A percentile compares a stretch with the other conserved stretches of the same genome.
Conservation (phyloP, 2,888 invertebrate genomes). For the Noctua janthe region DNA sequence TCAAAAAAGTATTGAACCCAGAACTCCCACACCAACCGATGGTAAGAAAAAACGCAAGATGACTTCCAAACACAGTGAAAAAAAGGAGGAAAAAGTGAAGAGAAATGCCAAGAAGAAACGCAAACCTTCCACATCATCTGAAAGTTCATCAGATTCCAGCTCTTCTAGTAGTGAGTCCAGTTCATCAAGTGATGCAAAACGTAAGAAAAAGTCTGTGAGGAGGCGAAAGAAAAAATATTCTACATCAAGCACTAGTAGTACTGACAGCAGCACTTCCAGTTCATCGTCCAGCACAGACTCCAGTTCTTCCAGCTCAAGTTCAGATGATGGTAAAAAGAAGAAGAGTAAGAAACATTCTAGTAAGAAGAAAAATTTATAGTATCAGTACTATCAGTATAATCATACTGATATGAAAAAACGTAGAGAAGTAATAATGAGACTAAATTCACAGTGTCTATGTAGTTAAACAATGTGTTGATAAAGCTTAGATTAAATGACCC, state of each 20-base stretch:
- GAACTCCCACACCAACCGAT: slow-evolving; percentile 68
- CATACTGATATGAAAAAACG: slow-evolving; percentile 37
- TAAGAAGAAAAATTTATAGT: slow-evolving; percentile 74
- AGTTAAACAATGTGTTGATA: slow-evolving; percentile 23
- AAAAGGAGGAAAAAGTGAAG: slow-evolving; percentile 60
- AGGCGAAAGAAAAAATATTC: slow-evolving; percentile 79
- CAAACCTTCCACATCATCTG: slow-evolving; percentile 83
- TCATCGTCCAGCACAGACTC: slow-evolving; percentile 80
- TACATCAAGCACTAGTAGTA: slow-evolving; percentile 82
- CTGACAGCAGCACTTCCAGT: slow-evolving; percentile 70
- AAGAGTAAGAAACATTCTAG: slow-evolving; percentile 74
- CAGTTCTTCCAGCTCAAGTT: slow-evolving; percentile 79
- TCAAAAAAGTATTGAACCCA: slow-evolving; percentile 53
- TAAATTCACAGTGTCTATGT: slow-evolving; percentile 26
- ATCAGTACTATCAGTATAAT: not conserved
- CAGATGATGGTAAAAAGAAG: slow-evolving; percentile 78
- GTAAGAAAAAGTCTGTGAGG: slow-evolving; percentile 75
- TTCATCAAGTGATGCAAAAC: slow-evolving; percentile 81
- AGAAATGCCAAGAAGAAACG: slow-evolving; percentile 75
- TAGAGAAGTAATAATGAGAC: slow-evolving; percentile 25
- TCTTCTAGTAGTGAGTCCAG: slow-evolving; percentile 82
- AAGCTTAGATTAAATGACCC: slow-evolving; percentile 26
- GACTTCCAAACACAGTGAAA: slow-evolving; percentile 65
- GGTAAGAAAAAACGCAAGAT: slow-evolving; percentile 60
- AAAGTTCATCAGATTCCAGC: slow-evolving; percentile 81